These are phyloP conservation scores for Cylindroiulus punctatus DNA, from an alignment of 2,888 invertebrate species.

Conservation along the genomic window DNA sequence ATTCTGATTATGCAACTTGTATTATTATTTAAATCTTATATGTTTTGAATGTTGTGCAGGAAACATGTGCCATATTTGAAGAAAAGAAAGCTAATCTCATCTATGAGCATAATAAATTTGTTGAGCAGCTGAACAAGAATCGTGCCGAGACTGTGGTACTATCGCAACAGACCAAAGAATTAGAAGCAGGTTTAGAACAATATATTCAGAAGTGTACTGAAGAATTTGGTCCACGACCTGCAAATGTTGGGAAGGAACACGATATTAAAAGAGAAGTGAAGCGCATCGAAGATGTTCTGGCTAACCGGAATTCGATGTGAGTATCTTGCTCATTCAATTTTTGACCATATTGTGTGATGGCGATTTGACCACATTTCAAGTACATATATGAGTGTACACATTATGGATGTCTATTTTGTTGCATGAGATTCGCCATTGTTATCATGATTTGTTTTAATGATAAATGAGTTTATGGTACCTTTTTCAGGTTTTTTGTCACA, in stretches of 20 bases:
- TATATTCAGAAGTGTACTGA: background rate
- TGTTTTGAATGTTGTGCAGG: background rate
- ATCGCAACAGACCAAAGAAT: background rate
- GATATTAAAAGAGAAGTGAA: slow-evolving; percentile 30
- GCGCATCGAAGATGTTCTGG: background rate
- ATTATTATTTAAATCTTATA: no score
- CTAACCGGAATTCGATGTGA: background rate
- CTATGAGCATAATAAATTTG: background rate
- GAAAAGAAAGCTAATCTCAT: background rate
- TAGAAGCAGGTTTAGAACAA: background rate
- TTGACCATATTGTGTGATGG: background rate
- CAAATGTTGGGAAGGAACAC: background rate
- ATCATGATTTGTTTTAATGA: no score
- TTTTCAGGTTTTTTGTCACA: no score
- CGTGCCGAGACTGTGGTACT: background rate
- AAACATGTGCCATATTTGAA: background rate
- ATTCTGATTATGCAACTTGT: no score
- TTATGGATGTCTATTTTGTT: background rate
- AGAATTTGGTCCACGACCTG: background rate
- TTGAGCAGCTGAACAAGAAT: background rate
- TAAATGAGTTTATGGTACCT: no score
- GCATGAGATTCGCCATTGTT: background rate
- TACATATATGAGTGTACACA: background rate
- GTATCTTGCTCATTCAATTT: background rate
- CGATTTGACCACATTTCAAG: background rate